Percentiles rank a stretch among this genome's conserved stretches.
phyloP scores from a whole-genome alignment of 2,797 vertebrate species.

The Lutjanus argentimaculatus region DNA sequence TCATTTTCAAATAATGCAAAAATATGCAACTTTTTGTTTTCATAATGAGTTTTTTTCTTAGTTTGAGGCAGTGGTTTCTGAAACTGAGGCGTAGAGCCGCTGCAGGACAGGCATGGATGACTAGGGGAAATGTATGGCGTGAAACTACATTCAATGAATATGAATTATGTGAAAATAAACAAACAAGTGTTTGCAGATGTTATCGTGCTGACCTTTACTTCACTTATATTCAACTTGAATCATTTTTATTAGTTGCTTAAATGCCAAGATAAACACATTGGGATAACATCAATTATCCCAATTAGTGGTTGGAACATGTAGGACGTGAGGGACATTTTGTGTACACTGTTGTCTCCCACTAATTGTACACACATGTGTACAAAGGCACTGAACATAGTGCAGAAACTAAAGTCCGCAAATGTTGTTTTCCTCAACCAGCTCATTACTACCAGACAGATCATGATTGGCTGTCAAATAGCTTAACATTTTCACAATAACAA shows the following conservation, averaged over 20 bases:
- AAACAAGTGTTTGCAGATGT: neutral
- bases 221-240: too few relatives aligned
- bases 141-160: too few relatives aligned
- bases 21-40: neutral
- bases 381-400: neutral
- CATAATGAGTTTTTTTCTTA: neutral
- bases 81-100: too few relatives aligned
- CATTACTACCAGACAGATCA: neutral
- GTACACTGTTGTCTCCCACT: conserved; percentile 4
- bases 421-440: neutral
- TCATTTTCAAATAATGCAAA: neutral
- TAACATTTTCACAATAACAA: neutral
- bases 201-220: too few relatives aligned
- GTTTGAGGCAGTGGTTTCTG: neutral
- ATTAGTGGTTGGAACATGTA: neutral
- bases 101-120: too few relatives aligned
- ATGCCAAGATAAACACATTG: neutral
- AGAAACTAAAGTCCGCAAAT: neutral
- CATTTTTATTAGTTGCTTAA: too few relatives aligned
- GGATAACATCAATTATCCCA: neutral
- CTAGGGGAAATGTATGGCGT: too few relatives aligned
- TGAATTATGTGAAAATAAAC: too few relatives aligned
- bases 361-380: neutral
- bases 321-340: neutral
- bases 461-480: neutral